Conservation (phyloP, 2,113 vertebrate genomes). For the Antechinus stuartii region DNA sequence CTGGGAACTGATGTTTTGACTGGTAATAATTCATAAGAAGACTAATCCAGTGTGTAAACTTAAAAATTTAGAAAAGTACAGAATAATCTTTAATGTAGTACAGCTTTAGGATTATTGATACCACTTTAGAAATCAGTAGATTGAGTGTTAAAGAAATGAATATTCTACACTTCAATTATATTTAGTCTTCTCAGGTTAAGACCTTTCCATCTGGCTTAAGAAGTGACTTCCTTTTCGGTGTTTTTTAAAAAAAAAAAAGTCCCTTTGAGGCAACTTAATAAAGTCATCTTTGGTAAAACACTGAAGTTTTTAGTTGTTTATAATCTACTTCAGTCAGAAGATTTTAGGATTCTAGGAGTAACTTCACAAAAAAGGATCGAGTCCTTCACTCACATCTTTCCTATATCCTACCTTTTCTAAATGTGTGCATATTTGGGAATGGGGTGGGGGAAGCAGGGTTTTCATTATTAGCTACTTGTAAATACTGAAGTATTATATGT, state of each 20-base stretch:
- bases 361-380: slow-evolving; percentile 17
- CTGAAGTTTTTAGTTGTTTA: slow-evolving; percentile 32
- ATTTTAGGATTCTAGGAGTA: not conserved
- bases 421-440: not conserved
- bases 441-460: not conserved
- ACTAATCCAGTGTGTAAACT: slow-evolving; percentile 21
- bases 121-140: not conserved
- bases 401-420: not conserved
- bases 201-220: slow-evolving; percentile 23
- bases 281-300: slow-evolving; percentile 17
- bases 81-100: not conserved
- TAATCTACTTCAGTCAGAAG: not conserved
- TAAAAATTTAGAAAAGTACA: slow-evolving; percentile 4
- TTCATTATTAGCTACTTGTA: slow-evolving; percentile 17
- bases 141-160: slow-evolving; percentile 10
- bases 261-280: not conserved
- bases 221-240: slow-evolving; percentile 10
- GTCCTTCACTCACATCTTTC: not conserved
- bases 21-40: slow-evolving; percentile 19
- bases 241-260: not conserved
- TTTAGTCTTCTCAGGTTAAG: slow-evolving; percentile 43
- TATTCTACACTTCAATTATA: not conserved
- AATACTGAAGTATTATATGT: slow-evolving; percentile 31
- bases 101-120: slow-evolving; percentile 33
- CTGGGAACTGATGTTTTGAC: not conserved